A percentile compares a stretch with the other conserved stretches of the same genome.
Conservation (phyloP, 2,113 vertebrate species). For the Neomonachus schauinslandi region DNA sequence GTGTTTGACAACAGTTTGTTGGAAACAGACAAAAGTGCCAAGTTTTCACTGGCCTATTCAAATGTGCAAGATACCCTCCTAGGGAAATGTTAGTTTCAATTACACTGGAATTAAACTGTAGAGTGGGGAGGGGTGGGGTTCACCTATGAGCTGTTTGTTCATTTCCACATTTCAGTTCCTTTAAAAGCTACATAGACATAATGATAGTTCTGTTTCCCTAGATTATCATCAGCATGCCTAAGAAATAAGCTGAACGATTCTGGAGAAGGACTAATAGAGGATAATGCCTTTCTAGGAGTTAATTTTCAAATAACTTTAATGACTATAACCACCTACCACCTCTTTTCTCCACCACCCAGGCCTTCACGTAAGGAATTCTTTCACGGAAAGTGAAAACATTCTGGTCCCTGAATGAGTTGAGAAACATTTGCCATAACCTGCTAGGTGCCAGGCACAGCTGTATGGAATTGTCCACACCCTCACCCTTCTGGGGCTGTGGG, state of each 20-base stretch:
- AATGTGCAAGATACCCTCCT: neutral
- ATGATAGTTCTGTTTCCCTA: neutral
- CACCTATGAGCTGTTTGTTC: neutral
- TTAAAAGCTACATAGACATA: neutral
- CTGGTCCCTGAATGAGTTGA: neutral
- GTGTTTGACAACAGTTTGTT: neutral
- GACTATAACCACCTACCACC: neutral
- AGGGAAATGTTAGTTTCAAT: neutral
- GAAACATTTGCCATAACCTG: neutral
- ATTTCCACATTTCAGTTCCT: conserved; percentile 44
- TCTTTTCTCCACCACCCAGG: neutral
- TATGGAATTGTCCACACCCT: neutral
- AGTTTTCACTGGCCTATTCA: neutral
- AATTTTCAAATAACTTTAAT: neutral
- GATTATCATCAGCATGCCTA: neutral
- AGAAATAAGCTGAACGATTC: neutral
- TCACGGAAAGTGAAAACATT: neutral
- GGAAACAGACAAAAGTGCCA: neutral
- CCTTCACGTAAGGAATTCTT: neutral
- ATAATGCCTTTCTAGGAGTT: neutral
- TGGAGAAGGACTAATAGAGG: neutral
- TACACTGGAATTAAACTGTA: neutral
- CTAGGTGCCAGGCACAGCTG: neutral
- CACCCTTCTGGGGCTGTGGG: rapidly evolving
- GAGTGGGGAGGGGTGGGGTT: neutral